Evolutionary conservation across 2,888 invertebrate genomes (phyloP), one percentile per base, ranked within the genome.

Genomic region (Drosophila neoperkinsi): DNA sequence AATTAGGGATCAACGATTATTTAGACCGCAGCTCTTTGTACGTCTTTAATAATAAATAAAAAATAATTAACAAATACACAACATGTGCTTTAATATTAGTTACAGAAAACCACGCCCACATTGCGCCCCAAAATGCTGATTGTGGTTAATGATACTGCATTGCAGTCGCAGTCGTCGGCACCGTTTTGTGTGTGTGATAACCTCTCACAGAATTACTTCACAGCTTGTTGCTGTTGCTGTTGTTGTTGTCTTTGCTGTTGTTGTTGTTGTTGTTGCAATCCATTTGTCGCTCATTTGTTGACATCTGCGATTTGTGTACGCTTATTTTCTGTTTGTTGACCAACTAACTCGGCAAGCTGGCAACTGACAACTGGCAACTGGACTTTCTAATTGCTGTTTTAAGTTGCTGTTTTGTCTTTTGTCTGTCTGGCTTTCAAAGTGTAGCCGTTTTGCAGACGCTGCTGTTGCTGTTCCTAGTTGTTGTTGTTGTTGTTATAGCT

Each of bases 311-410:
- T 66, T 81, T 83, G 80, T 78, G 71, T 82, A 82, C 84, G 76
- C 82, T 82, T 82, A 69, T 82, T 74, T 74, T 71, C 61, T 71
- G 58, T 81, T 75, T 74, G 73, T 71, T 71, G 70, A 49, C 69
- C 80, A 77, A 74, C 62, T 67, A 76, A 57, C 62, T 11, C 28
- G 36, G 34, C 55, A 55, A 36, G 11, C 25, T 46, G 25, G 25
- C 75, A 71, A 72, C 25, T 16, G 25, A 25, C 75, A 74, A 72
- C 38, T 60, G 46, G 52, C 58, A 74, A 71, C 69, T 79, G 67
- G 74, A 89, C 87, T 87, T 87, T 87, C 90, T 87, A 87, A 89
- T 87, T 79, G 85, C 67, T 80, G 73, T 84, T 77, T 77, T 77
- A 76, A 74, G 71, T 71, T 38, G 55, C 65, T 76, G 65, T 73